These are phyloP conservation scores for Augochlorella aurata DNA, from an alignment of 2,888 invertebrate genomes.

Conservation along the genomic window DNA sequence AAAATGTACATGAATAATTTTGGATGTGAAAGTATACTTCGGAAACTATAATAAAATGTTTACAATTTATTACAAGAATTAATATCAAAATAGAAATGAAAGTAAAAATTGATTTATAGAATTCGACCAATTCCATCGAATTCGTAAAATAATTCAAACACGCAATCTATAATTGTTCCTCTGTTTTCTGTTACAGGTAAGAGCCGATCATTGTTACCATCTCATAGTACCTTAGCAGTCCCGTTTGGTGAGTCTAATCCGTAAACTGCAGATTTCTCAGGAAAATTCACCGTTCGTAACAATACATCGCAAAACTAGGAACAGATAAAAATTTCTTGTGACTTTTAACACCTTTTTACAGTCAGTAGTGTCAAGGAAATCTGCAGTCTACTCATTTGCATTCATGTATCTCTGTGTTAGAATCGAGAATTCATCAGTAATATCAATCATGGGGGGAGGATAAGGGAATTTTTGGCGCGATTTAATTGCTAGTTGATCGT, in stretches of 20 bases:
- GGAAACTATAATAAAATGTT: too few relatives aligned
- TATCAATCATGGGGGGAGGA: not conserved
- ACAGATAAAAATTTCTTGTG: not conserved
- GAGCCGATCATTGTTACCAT: slow-evolving; percentile 18
- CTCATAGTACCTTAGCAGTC: not conserved
- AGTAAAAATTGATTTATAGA: too few relatives aligned
- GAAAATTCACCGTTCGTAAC: not conserved
- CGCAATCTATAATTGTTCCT: not conserved
- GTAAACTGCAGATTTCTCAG: not conserved
- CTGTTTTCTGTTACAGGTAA: slow-evolving; percentile 60
- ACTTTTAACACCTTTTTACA: not conserved
- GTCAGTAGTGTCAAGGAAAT: not conserved
- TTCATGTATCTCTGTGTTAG: not conserved
- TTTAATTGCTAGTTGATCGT: not conserved
- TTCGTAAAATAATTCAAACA: not conserved
- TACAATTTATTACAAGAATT: too few relatives aligned
- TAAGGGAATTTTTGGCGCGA: not conserved
- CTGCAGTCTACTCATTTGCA: not conserved
- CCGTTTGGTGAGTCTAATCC: slow-evolving; percentile 31
- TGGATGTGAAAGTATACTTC: too few relatives aligned
- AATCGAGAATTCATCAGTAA: not conserved
- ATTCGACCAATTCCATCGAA: too few relatives aligned
- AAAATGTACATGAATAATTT: too few relatives aligned
- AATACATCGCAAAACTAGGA: not conserved
- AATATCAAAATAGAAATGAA: too few relatives aligned